Evolutionary conservation across 37 sponge, comb jelly and placozoan species (phyloP), one percentile per base, ranked within the genome.

Genomic region (Aplysina aerophoba): DNA sequence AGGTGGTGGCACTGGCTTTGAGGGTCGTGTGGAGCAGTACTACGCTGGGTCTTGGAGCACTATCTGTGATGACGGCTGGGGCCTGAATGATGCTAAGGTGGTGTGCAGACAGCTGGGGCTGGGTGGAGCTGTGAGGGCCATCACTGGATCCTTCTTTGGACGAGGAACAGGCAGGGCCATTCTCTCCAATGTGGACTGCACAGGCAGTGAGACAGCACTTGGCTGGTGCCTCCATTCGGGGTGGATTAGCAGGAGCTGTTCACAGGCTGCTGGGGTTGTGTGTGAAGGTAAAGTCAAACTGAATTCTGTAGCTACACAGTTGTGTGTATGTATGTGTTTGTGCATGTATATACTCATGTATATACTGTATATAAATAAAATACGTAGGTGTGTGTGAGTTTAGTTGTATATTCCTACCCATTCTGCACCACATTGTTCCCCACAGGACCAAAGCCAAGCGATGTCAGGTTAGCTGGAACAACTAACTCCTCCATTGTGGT

Each of bases 101-200:
- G 79, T 79, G 55, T 79, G 79, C 55, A 79, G 21, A 16, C 44
- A 50, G 27, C 79, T 79, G 35, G 79, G 79, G 39, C 39, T 54
- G 2, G 79, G 53, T 27, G 28, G 56, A 54, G 79, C 55, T 24
- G 0, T 79, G 55, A 14, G 44, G 44, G 79, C 55, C 30, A 79
- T 28, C 21, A 50, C 28, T 16, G n/a, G 79, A 0, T 36, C 55
- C 4, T 15, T 55, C 50, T 79, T 54, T 53, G 50, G 50, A 44
- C 50, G 8, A 44, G 50, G 50, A 8, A 50, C 55, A 1, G 21
- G 15, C 13, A 31, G 28, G 24, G 39, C 57, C 17, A 44, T 44
- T 44, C 5, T 62, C 3, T 62, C 64, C 2, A 62, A 62, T 62
- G 64, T 62, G 64, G 28, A 62, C 64, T 62, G 64, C 64, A 62